These are phyloP conservation scores for Gymnopithys bicolor DNA, from an alignment of 2,797 vertebrate species.

Conservation along the genomic window DNA sequence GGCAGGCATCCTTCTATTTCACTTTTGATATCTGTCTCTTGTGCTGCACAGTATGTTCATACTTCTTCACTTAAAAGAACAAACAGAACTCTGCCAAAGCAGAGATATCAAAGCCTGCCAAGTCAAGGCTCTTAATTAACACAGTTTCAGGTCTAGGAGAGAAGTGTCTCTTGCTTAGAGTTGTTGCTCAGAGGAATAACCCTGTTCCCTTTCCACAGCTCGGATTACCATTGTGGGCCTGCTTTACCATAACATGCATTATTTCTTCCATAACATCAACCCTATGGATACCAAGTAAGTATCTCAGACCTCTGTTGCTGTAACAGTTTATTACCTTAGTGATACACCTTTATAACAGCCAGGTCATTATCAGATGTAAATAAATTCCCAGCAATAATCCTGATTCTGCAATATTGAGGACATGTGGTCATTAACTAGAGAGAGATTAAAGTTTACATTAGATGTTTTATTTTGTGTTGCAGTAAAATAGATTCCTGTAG, in stretches of 20 bases:
- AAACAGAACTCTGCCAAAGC: constrained; percentile 57
- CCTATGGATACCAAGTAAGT: constrained; percentile 89
- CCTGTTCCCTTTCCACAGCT: constrained; percentile 75
- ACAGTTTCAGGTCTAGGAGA: constrained; percentile 66
- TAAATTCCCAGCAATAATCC: background rate
- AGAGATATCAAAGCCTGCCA: constrained; percentile 20
- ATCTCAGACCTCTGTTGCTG: background rate
- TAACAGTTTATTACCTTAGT: background rate
- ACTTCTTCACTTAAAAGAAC: background rate
- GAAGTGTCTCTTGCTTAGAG: background rate
- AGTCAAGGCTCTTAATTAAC: constrained; percentile 65
- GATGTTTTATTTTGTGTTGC: background rate
- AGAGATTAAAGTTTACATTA: background rate
- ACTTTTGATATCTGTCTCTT: background rate
- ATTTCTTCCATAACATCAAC: constrained; percentile 85
- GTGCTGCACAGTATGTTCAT: accelerated
- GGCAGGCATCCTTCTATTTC: background rate
- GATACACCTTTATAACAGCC: background rate
- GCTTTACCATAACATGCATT: constrained; percentile 91
- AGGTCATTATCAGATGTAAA: background rate
- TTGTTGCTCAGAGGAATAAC: background rate
- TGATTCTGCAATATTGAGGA: background rate
- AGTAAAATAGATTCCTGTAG: background rate
- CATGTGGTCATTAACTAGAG: background rate
- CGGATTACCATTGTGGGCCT: constrained; percentile 93